These are phyloP conservation scores for Girardinichthys multiradiatus DNA, from an alignment of 2,113 vertebrate genomes.

Conservation along the genomic window DNA sequence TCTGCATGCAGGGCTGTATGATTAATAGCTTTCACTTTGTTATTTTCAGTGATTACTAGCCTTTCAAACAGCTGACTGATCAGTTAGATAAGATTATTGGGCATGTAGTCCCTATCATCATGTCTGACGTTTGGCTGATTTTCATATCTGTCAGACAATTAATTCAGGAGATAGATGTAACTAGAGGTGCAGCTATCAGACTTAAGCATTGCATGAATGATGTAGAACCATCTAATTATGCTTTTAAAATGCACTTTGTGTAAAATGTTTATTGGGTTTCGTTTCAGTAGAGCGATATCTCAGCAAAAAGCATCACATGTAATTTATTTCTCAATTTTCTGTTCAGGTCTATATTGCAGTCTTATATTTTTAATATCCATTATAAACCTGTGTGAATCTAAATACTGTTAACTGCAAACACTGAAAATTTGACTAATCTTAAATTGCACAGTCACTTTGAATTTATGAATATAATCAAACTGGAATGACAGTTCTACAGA, in stretches of 20 bases:
- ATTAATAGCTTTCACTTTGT: slow-evolving; percentile 40
- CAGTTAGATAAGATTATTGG: slow-evolving; percentile 28
- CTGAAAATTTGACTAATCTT: neutral
- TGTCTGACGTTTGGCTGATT: slow-evolving; percentile 28
- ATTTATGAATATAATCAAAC: neutral
- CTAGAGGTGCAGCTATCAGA: slow-evolving; percentile 13
- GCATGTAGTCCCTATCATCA: slow-evolving; percentile 13
- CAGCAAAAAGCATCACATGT: slow-evolving; percentile 1
- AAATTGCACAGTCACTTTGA: neutral
- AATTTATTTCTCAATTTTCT: neutral
- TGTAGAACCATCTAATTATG: neutral
- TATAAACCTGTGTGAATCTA: neutral
- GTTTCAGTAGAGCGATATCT: neutral
- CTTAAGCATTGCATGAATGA: slow-evolving; percentile 5
- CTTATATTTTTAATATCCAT: neutral
- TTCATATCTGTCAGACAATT: slow-evolving; percentile 14
- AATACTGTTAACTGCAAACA: neutral
- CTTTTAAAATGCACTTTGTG: slow-evolving; percentile 7
- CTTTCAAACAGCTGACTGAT: slow-evolving; percentile 31
- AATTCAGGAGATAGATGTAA: slow-evolving; percentile 26
- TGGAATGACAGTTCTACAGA: neutral
- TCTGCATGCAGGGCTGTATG: slow-evolving; percentile 10
- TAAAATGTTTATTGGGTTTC: neutral
- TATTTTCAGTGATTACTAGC: slow-evolving; percentile 34
- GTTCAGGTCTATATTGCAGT: slow-evolving; percentile 1